Evolutionary conservation across 2,797 vertebrate genomes (phyloP).

Genomic region (Pampus argenteus): DNA sequence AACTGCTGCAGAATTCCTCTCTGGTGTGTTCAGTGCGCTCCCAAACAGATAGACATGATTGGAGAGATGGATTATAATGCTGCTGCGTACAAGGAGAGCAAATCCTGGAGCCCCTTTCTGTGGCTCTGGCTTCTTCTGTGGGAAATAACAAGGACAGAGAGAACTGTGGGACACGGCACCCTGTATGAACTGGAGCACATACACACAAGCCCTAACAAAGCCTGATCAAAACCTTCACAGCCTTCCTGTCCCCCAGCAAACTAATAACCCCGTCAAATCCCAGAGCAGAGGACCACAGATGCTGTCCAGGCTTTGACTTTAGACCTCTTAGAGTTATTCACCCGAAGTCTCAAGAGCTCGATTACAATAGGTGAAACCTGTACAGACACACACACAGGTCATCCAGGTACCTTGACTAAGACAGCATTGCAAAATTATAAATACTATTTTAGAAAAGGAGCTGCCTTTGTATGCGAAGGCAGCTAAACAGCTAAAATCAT

Average conservation of each 20-base stretch:
- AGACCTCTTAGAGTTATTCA: slow-evolving; percentile 29
- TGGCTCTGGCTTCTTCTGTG: slow-evolving; percentile 42
- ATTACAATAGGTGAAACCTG: slow-evolving; percentile 42
- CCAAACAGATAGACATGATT: slow-evolving; percentile 55
- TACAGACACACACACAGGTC: slow-evolving; percentile 49
- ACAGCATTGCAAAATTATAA: slow-evolving; percentile 36
- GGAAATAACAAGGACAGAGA: slow-evolving; percentile 53
- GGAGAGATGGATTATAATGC: slow-evolving; percentile 61
- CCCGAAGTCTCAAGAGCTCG: slow-evolving; percentile 48
- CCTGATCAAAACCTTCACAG: slow-evolving; percentile 60
- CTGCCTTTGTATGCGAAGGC: slow-evolving; percentile 51
- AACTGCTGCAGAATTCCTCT: slow-evolving; percentile 20
- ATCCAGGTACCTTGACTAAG: slow-evolving; percentile 42
- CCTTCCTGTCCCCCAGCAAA: slow-evolving; percentile 50
- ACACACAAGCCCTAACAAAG: slow-evolving; percentile 28
- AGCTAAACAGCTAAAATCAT: slow-evolving; percentile 23
- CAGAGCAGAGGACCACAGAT: slow-evolving; percentile 26
- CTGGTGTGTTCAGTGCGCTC: slow-evolving; percentile 36
- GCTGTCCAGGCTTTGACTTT: slow-evolving; percentile 37
- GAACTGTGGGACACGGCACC: slow-evolving; percentile 20
- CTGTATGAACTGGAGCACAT: slow-evolving; percentile 25
- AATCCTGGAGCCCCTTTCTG: slow-evolving; percentile 8
- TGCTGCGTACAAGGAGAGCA: slow-evolving; percentile 55
- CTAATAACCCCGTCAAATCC: slow-evolving; percentile 36
- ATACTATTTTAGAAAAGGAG: slow-evolving; percentile 48